Percentiles rank a stretch among this genome's conserved stretches.
These are phyloP conservation scores for Nesometra sesokonis DNA, from an alignment of 35 echinoderm and acorn worm species.

Conservation along the genomic window DNA sequence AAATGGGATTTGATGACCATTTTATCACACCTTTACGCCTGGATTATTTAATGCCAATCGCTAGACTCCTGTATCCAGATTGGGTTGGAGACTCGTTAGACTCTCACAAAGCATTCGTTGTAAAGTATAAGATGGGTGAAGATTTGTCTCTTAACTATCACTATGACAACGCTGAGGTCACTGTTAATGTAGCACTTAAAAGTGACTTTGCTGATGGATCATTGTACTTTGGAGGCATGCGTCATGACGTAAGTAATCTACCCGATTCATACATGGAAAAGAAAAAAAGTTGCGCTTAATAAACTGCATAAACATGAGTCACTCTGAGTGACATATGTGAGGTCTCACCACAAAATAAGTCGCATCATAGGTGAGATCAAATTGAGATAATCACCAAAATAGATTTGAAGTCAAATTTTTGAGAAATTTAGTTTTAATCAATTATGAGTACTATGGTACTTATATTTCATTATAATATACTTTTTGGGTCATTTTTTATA, in stretches of 20 bases:
- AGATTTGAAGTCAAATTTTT: too few relatives aligned
- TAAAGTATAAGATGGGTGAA: slow-evolving; percentile 92
- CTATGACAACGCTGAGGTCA: slow-evolving; percentile 97
- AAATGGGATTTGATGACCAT: slow-evolving; percentile 73
- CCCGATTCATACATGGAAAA: background rate
- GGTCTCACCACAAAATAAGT: too few relatives aligned
- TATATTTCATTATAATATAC: too few relatives aligned
- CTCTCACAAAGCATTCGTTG: slow-evolving; percentile 89
- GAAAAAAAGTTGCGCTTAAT: background rate
- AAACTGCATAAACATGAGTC: background rate
- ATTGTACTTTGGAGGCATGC: slow-evolving; percentile 94
- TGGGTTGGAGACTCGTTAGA: slow-evolving; percentile 67
- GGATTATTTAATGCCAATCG: slow-evolving; percentile 52
- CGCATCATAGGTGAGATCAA: too few relatives aligned
- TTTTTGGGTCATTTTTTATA: too few relatives aligned
- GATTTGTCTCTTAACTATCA: slow-evolving; percentile 85
- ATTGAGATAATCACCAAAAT: too few relatives aligned
- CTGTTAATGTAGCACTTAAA: slow-evolving; percentile 79
- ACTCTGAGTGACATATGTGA: too few relatives aligned
- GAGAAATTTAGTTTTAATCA: too few relatives aligned
- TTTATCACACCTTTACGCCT: slow-evolving; percentile 60
- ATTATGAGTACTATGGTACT: too few relatives aligned
- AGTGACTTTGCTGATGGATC: slow-evolving; percentile 76
- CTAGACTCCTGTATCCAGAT: slow-evolving; percentile 64
- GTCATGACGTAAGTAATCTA: slow-evolving; percentile 39